Evolutionary conservation across 64 coral and sea anemone species (phyloP).

Genomic region (Dendronephthya gigantea): DNA sequence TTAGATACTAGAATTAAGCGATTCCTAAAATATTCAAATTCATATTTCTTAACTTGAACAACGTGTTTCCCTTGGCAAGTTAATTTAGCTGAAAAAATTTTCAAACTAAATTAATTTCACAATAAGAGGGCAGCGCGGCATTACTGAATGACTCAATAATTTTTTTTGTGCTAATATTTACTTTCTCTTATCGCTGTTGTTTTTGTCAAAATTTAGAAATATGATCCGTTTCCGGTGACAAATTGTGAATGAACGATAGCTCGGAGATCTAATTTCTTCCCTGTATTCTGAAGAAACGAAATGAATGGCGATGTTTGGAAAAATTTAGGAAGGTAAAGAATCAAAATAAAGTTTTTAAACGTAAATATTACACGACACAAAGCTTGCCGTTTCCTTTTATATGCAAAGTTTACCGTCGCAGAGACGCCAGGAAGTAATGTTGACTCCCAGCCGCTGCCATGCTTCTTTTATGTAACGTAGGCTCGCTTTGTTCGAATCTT

Average conservation of each 20-base stretch:
- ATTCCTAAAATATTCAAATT: neutral
- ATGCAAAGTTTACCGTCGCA: neutral
- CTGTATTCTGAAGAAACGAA: neutral
- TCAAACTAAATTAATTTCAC: neutral
- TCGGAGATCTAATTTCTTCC: neutral
- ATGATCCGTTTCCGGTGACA: neutral
- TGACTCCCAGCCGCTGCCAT: neutral
- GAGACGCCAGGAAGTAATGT: slow-evolving; percentile 10
- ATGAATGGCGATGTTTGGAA: neutral
- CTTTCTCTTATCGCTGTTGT: slow-evolving; percentile 12
- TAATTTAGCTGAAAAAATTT: neutral
- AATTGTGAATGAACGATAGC: neutral
- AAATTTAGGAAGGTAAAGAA: neutral
- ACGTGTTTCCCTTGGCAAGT: neutral
- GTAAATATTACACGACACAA: neutral
- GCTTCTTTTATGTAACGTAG: neutral
- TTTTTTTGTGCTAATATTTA: slow-evolving; percentile 25
- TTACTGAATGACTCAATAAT: neutral
- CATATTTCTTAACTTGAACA: neutral
- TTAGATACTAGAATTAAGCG: neutral
- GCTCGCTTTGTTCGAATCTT: neutral
- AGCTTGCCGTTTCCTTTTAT: slow-evolving; percentile 22
- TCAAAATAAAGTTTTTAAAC: neutral
- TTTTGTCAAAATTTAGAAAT: slow-evolving; percentile 5
- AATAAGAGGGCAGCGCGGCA: neutral